Conservation (phyloP, 2,888 invertebrate species). For the Hirudinaria manillensis region DNA sequence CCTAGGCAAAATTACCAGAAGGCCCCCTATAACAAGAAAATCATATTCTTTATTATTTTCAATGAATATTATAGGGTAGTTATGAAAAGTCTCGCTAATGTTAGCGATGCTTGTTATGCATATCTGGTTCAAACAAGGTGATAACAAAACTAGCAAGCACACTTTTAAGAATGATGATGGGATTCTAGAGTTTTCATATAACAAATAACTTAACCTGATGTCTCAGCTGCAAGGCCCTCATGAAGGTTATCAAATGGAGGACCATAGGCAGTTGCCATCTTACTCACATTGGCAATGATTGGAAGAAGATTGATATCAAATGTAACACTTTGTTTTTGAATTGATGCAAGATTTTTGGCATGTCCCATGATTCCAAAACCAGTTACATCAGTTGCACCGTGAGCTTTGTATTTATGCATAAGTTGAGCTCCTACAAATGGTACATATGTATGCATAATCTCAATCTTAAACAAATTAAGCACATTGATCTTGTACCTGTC, state of each 20-base stretch:
- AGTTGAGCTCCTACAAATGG: conserved; percentile 62
- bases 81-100: no score
- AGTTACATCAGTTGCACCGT: conserved; percentile 76
- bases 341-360: conserved; percentile 70
- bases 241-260: conserved; percentile 66
- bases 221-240: conserved; percentile 70
- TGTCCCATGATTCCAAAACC: conserved; percentile 76
- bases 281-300: conserved; percentile 70
- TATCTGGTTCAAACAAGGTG: no score
- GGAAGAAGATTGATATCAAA: conserved; percentile 73
- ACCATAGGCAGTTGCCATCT: conserved; percentile 68
- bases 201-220: no score
- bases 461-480: conserved; percentile 6
- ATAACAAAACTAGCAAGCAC: no score
- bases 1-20: conserved; percentile 80
- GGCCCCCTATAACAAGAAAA: conserved; percentile 60
- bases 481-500: conserved; percentile 57
- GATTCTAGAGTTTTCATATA: no score
- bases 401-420: conserved; percentile 77
- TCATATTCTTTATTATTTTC: background rate
- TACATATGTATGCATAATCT: background rate
- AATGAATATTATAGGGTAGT: no score
- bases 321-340: conserved; percentile 59
- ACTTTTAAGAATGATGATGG: no score
- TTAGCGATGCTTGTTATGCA: no score